Evolutionary conservation across 2,113 vertebrate genomes (phyloP), one percentile per base, ranked within the genome.

Genomic region (Menidia beryllina): DNA sequence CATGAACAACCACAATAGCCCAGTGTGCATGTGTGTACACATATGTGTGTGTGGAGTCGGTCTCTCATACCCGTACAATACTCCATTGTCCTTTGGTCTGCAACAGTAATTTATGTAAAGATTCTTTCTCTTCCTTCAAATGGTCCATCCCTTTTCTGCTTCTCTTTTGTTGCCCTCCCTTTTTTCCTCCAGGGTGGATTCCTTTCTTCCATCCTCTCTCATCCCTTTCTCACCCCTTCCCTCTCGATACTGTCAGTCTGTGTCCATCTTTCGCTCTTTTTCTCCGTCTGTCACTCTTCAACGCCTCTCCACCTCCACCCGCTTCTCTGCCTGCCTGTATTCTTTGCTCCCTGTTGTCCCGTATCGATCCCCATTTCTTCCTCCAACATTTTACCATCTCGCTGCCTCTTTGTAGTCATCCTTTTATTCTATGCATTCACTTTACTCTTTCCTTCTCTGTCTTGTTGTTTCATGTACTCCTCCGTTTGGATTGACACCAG

Each of bases 31-130:
- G 63, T 55, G 76, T 56, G 64, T 71, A 41, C 55, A 55, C 58
- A 55, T 67, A 41, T 83, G 80, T 70, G 69, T 73, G 63, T 55
- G 79, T 26, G 49, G 38, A 77, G 25, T 6, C 50, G 1, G 39
- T 63, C 83, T 88, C 83, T 89, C 88, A 89, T 87, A 76, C 78
- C 53, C 75, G 71, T 79, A 94, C 92, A 94, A 93, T 90, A 83
- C 85, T 59, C 86, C 81, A 93, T 93, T 93, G 93, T 93, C 86
- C 87, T 11, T 2, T 30, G 24, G 50, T 90, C 70, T 66, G 69
- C 69, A 91, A 83, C 73, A 83, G 88, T 93, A 93, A 94, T 93
- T 93, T 93, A 93, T 93, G 92, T 90, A 93, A 93, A 93, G 92
- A 91, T 81, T 86, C 86, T 82, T 75, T 86, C 72, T 82, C 65